phyloP scores from a whole-genome alignment of 2,888 invertebrate species.

The Ditula angustiorana region DNA sequence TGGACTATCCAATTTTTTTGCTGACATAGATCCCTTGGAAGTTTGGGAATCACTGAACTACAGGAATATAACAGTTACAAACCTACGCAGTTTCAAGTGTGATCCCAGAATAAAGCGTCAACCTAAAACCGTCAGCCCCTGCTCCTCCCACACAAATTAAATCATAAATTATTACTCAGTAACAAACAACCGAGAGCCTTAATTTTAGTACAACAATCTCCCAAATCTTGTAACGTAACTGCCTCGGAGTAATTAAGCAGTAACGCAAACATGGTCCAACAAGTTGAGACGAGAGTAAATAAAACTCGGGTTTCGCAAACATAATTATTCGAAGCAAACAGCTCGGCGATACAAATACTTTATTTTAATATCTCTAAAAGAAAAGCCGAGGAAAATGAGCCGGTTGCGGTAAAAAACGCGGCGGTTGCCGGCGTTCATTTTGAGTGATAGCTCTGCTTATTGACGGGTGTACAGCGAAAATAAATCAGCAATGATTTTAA shows the following conservation, averaged over 20 bases:
- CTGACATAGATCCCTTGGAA: no score
- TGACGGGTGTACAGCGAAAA: no score
- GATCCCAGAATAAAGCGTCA: background rate
- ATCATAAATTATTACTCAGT: conserved; percentile 3
- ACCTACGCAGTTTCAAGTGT: background rate
- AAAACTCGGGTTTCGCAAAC: conserved; percentile 23
- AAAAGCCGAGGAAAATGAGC: background rate
- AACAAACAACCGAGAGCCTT: background rate
- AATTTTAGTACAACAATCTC: conserved; percentile 5
- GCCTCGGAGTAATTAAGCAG: conserved; percentile 8
- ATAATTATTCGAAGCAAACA: conserved; percentile 28
- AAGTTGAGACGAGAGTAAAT: conserved; percentile 3
- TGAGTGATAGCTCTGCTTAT: no score
- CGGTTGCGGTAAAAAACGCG: background rate
- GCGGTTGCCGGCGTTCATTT: background rate
- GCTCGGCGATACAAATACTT: conserved; percentile 23
- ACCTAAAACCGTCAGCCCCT: background rate
- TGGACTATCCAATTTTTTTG: no score
- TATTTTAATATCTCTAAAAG: conserved; percentile 27
- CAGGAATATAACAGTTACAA: no score
- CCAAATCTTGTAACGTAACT: background rate
- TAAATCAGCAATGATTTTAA: no score
- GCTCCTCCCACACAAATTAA: conserved; percentile 1
- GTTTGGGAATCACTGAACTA: no score
- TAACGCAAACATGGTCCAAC: conserved; percentile 13